phyloP scores from a whole-genome alignment of 2,113 vertebrate species.

The Vanacampus margaritifer region DNA sequence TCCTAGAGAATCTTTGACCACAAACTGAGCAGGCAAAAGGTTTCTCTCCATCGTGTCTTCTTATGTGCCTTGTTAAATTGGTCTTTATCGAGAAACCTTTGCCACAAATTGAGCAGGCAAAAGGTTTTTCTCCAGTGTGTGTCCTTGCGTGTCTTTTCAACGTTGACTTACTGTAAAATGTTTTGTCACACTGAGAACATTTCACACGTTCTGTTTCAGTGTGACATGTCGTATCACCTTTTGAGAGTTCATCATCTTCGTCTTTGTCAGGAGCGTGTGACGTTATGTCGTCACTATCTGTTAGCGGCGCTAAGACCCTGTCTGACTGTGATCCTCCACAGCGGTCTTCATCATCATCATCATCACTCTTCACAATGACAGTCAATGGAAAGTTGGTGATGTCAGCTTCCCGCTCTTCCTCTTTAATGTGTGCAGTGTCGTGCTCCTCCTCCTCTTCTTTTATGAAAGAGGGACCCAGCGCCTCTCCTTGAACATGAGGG shows the following conservation, averaged over 20 bases:
- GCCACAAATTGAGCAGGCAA: background rate
- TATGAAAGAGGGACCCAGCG: background rate
- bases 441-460: background rate
- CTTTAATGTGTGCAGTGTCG: too few species aligned
- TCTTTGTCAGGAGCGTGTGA: background rate
- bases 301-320: background rate
- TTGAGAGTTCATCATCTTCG: background rate
- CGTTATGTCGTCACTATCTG: background rate
- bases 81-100: background rate
- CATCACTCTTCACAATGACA: background rate
- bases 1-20: background rate
- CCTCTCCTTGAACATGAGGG: too few species aligned
- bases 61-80: background rate
- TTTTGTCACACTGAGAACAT: background rate
- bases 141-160: background rate
- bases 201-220: background rate
- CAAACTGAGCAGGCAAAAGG: background rate
- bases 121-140: background rate
- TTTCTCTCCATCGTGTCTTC: background rate
- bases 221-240: background rate
- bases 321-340: background rate
- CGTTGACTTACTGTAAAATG: background rate
- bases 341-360: background rate
- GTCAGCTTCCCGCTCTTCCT: background rate
- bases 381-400: background rate